Percentiles rank a stretch among this genome's conserved stretches.
Conservation (phyloP, 2,113 vertebrate genomes). For the Thunnus maccoyii region DNA sequence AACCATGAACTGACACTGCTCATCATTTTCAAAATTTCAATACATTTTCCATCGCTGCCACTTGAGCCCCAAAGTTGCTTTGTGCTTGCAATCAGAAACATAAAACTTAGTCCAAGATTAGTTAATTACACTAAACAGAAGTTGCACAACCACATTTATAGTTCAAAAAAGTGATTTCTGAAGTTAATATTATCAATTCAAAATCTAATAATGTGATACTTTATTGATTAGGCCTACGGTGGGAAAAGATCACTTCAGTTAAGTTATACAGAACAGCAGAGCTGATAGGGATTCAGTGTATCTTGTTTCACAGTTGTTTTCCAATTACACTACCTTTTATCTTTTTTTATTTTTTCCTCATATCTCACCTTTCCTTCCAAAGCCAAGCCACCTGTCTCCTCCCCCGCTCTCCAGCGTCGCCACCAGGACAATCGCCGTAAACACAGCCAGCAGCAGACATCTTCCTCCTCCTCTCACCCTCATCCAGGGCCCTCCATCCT, state of each 20-base stretch:
- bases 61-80: too few species aligned
- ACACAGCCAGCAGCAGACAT: constrained; percentile 16
- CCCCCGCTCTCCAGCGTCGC: constrained; percentile 34
- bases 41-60: too few species aligned
- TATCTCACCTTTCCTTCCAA: neutral
- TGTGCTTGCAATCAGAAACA: too few species aligned
- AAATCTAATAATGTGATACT: neutral
- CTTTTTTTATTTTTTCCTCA: neutral
- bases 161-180: neutral
- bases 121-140: neutral
- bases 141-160: neutral
- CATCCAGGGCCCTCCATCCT: constrained; percentile 43
- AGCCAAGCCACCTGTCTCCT: constrained; percentile 47
- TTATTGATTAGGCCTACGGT: too few species aligned
- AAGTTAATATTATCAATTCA: neutral
- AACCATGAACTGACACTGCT: too few species aligned
- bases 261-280: neutral
- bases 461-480: constrained; percentile 42
- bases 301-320: too few species aligned
- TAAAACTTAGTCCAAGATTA: neutral
- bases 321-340: neutral
- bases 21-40: too few species aligned
- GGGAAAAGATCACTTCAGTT: neutral
- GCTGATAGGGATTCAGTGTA: neutral
- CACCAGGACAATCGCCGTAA: constrained; percentile 52